Base-by-base conservation (phyloP, 2,888 invertebrate species). In the Hydrotaea diabolus region DNA sequence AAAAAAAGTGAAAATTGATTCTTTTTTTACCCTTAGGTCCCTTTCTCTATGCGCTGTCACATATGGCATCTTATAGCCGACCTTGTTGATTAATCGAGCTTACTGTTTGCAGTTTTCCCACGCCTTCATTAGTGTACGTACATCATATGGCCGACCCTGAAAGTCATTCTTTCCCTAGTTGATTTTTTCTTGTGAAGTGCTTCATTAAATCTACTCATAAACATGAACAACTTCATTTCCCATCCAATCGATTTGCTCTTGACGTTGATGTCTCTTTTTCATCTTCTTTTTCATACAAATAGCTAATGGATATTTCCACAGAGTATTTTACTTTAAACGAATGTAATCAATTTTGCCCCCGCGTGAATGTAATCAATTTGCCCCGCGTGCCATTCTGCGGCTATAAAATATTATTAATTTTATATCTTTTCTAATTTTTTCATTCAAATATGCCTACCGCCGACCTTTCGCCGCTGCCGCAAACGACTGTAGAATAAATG, bases 361-460 rank as follows among this genome's bases (percentile, higher is more conserved):
- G 17, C 19, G 43, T 23, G 69, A n/a, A 19, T 43, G 69, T 15
- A 46, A 69, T 46, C 69, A 43, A 69, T 69, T 46, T 69, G 39
- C 1, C 21, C 3, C 21, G 17, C 19, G 43, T 23, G 69, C 23
- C 46, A 69, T n/a, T 69, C 26, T 19, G 39, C 46, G 69, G 43
- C 46, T 15, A 21, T 23, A 13, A 7, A 46, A 69, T 46, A 69
- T 69, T 69, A 69, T 69, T 46, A 46, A 46, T 69, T 69, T 69
- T 15, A 69, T 69, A 43, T 69, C 21, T 15, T 46, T 23, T 46
- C 15, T 43, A 69, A 69, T 69, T 15, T 31, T 66, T 66, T 66
- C 66, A 66, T 39, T 17, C 19, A 39, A 64, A 64, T 36, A 26
- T 59, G 59, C 59, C 59, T 59, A 59, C 59, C 59, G 26, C 17